Base-by-base conservation (phyloP, 2,113 vertebrate genomes). In the Empidonax traillii region DNA sequence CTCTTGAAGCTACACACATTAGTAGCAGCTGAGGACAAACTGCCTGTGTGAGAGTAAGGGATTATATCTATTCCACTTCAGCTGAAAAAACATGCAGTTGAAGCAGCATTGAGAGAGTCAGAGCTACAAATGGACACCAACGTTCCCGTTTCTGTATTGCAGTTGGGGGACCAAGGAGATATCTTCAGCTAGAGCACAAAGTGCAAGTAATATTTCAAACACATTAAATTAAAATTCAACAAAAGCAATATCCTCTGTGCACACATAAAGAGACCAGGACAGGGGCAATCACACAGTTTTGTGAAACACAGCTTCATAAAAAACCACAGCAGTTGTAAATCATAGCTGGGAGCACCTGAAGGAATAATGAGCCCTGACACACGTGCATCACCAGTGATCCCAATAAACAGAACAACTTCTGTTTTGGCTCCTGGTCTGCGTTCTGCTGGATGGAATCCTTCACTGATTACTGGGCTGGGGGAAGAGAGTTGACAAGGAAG, bases 81-180 rank as follows among this genome's bases (percentile, higher is more conserved):
- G 20, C 24, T 46, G 12, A 44, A 62, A 81, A 81, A 84, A 59
- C 1, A 55, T 0, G 1, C 49, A 89, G 49, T 2, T 33, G 49
- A 68, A 59, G 41, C 23, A 61, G n/a, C 69, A 22, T 13, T 27
- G 56, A 52, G 4, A 69, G 30, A 67, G 8, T 6, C 28, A 47
- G 12, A 43, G 33, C 30, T 52, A 8, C 20, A 44, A 71, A 67
- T 3, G 3, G 28, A 56, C 33, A 56, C 14, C 21, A 77, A 11
- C 7, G 31, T 52, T 68, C 27, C 4, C 0, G 8, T 24, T 74
- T 74, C 51, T 66, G 12, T 8, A 23, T 12, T 56, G 0, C 0
- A 73, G 10, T 1, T 51, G 51, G 59, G 44, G 46, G 58, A 78
- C 13, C 56, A 62, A 80, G 53, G 22, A 68, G 12, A 13, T 39